Conservation (phyloP, 2,888 invertebrate genomes). For the Protophormia terraenovae region DNA sequence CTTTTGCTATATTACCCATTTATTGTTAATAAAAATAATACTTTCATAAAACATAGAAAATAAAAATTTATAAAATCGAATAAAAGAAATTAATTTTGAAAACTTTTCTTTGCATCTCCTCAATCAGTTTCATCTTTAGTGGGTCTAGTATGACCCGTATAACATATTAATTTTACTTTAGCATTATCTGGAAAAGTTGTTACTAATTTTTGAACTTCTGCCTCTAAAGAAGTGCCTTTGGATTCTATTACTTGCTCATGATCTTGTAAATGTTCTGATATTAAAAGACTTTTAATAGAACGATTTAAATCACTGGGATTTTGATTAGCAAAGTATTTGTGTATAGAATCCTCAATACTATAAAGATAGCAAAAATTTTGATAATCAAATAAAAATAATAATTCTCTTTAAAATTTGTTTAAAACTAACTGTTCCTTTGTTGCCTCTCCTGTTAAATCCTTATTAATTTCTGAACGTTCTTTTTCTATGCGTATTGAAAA, state of each 20-base stretch:
- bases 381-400: no score
- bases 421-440: not conserved
- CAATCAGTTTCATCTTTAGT: not conserved
- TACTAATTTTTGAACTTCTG: constrained; percentile 33
- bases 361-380: not conserved
- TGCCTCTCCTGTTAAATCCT: not conserved
- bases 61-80: no score
- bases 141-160: constrained; percentile 35
- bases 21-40: no score
- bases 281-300: constrained; percentile 64
- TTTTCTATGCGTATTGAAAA: constrained; percentile 72
- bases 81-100: not conserved
- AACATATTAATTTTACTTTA: not conserved
- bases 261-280: constrained; percentile 53
- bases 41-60: no score
- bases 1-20: no score
- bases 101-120: not conserved
- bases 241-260: constrained; percentile 24
- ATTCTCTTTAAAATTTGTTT: not conserved
- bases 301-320: constrained; percentile 71
- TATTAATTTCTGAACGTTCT: constrained; percentile 67
- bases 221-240: constrained; percentile 3
- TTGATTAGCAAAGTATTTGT: constrained; percentile 68
- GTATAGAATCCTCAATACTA: constrained; percentile 56
- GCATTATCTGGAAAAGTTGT: not conserved